Conservation (phyloP, 2,888 invertebrate species). For the Eutolmus rufibarbis region DNA sequence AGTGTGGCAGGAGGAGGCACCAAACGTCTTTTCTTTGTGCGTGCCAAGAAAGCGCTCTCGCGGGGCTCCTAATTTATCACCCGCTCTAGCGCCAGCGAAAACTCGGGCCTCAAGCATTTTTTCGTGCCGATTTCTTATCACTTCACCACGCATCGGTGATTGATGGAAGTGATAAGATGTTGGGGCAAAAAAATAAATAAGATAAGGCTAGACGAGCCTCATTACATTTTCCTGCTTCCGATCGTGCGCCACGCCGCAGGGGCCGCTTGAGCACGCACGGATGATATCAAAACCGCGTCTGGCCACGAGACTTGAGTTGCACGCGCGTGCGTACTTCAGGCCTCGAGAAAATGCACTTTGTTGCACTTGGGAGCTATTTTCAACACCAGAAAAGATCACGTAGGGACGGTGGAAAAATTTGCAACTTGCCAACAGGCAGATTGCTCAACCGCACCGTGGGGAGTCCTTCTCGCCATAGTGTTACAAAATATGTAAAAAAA, state of each 20-base stretch:
- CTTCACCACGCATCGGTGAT: background rate
- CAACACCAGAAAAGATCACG: slow-evolving; percentile 13
- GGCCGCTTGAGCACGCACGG: background rate
- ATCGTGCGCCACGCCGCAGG: background rate
- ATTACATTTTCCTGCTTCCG: background rate
- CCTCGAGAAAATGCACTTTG: background rate
- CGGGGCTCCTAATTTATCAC: background rate
- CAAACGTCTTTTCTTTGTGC: background rate
- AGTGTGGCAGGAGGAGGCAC: background rate
- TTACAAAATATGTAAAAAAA: background rate
- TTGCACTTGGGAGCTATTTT: slow-evolving; percentile 24
- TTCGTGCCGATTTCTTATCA: background rate
- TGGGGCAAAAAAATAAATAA: background rate
- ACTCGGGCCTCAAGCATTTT: background rate
- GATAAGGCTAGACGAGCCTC: background rate
- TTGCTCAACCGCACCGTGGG: background rate
- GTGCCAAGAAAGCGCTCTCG: background rate
- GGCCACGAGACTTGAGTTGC: background rate
- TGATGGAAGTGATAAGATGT: background rate
- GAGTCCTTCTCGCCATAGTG: background rate
- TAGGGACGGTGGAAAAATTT: background rate
- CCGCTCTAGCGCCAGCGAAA: background rate
- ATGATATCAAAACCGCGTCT: background rate
- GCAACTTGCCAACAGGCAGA: background rate
- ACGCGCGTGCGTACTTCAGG: background rate